Base-by-base conservation (phyloP, 2,797 vertebrate species). In the Microtus californicus region DNA sequence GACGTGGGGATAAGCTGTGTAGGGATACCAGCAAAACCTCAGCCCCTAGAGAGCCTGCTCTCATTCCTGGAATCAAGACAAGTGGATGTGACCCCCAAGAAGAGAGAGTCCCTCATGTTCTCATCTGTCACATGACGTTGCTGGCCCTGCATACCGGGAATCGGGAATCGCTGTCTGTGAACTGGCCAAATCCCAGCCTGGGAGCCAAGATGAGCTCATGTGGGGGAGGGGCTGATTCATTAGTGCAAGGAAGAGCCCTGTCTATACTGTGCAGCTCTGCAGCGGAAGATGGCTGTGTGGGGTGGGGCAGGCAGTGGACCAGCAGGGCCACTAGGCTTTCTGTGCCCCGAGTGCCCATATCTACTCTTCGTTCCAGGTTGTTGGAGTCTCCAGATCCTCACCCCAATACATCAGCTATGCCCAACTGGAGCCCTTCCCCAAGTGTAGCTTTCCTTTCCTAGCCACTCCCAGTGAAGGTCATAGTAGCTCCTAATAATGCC, bases 261-360 rank as follows among this genome's bases (percentile, higher is more conserved):
- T 17, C 71, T 7, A 0, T 8, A 31, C 0, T 3, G 89, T 90
- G 0, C 37, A 27, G 92, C 92, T 21, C 34, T 69, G 80, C 80
- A n/a, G 31, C 45, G 8, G 80, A 61, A 31, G 73, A 23, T 9
- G 71, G 23, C 40, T 13, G 15, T 2, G 21, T 11, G 40, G 81
- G 63, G 43, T 48, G 54, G 54, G 34, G 27, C 31, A 40, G 65
- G 15, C 23, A 34, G 6, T 6, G 13, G 76, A n/a, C n/a, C 21
- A 19, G 76, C n/a, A 69, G 61, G 31, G 25, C 65, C 31, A 4
- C 48, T 78, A 14, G 31, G 6, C 8, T 29, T 19, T 34, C 15
- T 9, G 3, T 1, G 14, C 67, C 56, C 34, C 2, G 11, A 10
- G 11, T 8, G 1, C 29, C 67, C 67, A 7, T 2, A 5, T 0